Evolutionary conservation across 2,797 vertebrate genomes (phyloP).

Genomic region (Gymnocypris eckloni): DNA sequence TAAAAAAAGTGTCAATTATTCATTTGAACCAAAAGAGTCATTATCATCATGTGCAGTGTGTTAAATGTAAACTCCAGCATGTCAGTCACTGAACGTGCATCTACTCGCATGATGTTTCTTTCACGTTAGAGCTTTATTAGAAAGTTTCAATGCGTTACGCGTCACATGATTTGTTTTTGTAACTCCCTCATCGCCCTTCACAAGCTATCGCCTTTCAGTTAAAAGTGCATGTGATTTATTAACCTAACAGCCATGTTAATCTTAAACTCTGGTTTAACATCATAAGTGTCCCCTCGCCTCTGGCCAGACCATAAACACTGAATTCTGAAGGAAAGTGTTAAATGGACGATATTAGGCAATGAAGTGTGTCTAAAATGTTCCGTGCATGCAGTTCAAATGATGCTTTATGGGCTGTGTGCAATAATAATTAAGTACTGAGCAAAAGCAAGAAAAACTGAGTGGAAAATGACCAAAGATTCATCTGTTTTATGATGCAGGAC

Average conservation of each 20-base stretch:
- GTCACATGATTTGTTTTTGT: background rate
- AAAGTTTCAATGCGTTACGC: background rate
- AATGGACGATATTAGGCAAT: constrained; percentile 48
- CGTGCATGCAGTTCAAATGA: constrained; percentile 38
- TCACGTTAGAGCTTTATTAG: background rate
- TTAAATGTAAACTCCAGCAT: constrained; percentile 31
- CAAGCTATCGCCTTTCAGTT: constrained; percentile 33
- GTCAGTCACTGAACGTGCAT: constrained; percentile 10
- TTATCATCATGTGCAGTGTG: constrained; percentile 42
- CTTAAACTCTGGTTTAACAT: constrained; percentile 52
- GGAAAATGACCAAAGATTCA: background rate
- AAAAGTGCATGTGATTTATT: constrained; percentile 49
- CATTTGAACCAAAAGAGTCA: constrained; percentile 48
- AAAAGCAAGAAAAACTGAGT: background rate
- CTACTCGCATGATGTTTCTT: background rate
- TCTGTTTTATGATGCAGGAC: background rate
- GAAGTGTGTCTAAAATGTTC: constrained; percentile 60
- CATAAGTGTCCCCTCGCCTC: constrained; percentile 45
- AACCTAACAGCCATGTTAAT: constrained; percentile 50
- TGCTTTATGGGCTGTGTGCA: constrained; percentile 14
- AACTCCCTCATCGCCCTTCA: constrained; percentile 30
- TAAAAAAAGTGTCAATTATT: constrained; percentile 76
- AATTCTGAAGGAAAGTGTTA: constrained; percentile 49
- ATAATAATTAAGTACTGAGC: constrained; percentile 39
- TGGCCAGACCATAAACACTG: constrained; percentile 35